Evolutionary conservation across 2,113 vertebrate genomes (phyloP).

Genomic region (Lagopus leucura): DNA sequence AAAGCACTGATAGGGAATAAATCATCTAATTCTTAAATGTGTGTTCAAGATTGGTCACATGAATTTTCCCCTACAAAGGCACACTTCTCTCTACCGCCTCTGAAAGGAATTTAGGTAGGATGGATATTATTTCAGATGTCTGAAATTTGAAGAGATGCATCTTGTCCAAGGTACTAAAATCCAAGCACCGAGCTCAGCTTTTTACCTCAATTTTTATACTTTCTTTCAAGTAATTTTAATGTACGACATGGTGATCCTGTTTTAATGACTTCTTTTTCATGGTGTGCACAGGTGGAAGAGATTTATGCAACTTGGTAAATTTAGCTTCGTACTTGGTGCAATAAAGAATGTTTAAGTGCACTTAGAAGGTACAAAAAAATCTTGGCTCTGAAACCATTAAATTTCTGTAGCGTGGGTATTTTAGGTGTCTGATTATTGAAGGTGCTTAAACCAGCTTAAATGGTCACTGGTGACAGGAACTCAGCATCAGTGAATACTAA

Average conservation of each 20-base stretch:
- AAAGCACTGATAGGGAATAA: background rate
- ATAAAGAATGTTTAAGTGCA: slow-evolving; percentile 45
- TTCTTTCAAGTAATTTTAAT: background rate
- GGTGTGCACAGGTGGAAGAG: background rate
- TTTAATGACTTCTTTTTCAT: slow-evolving; percentile 23
- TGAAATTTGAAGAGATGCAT: slow-evolving; percentile 3
- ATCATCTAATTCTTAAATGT: background rate
- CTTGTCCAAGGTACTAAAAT: slow-evolving; percentile 24
- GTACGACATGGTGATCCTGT: background rate
- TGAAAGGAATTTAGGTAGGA: background rate
- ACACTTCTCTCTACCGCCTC: background rate
- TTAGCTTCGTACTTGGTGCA: background rate
- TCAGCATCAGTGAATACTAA: background rate
- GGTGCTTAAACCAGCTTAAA: background rate
- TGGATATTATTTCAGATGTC: slow-evolving; percentile 25
- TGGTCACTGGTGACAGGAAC: background rate
- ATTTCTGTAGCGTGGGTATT: slow-evolving; percentile 6
- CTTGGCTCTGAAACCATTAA: slow-evolving; percentile 20
- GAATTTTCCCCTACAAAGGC: slow-evolving; percentile 2
- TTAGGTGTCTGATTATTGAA: slow-evolving; percentile 29
- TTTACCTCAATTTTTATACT: background rate
- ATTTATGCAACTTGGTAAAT: slow-evolving; percentile 41
- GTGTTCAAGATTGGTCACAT: background rate
- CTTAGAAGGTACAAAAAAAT: slow-evolving; percentile 47
- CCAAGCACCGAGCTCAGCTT: background rate